A percentile compares a stretch with the other conserved stretches of the same genome.
phyloP scores from a whole-genome alignment of 2,888 invertebrate species.

The Urechis unicinctus region DNA sequence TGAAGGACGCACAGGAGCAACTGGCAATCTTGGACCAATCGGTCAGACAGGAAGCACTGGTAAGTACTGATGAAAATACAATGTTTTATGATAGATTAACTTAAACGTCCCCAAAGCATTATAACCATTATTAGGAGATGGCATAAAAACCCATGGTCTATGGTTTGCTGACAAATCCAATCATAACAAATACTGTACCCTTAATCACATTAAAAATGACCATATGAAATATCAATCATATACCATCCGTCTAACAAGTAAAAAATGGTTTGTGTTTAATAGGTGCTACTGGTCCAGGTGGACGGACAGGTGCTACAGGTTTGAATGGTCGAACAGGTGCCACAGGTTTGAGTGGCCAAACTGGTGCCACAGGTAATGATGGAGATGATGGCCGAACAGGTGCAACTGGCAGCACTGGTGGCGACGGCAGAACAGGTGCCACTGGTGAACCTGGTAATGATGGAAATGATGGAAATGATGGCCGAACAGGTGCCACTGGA shows the following conservation, averaged over 20 bases:
- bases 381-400: not conserved
- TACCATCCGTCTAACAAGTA: too few species aligned
- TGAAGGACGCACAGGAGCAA: not conserved
- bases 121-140: too few species aligned
- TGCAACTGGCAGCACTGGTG: not conserved
- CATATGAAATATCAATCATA: too few species aligned
- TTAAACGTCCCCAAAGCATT: too few species aligned
- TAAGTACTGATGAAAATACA: too few species aligned
- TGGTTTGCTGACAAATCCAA: too few species aligned
- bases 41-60: not conserved
- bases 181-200: too few species aligned
- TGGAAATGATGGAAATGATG: slow-evolving; percentile 2
- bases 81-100: too few species aligned
- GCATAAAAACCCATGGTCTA: too few species aligned
- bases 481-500: slow-evolving; percentile 2
- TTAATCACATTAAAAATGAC: too few species aligned
- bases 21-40: not conserved
- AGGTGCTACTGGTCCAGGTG: slow-evolving; percentile 1
- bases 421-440: not conserved
- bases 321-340: too few species aligned
- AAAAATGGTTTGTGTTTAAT: too few species aligned
- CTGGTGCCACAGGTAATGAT: not conserved
- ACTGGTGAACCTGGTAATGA: slow-evolving; percentile 2
- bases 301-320: slow-evolving; percentile 1
- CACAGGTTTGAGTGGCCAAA: not conserved